Base-by-base conservation (phyloP, 2,888 invertebrate genomes). In the Helicoverpa assulta region DNA sequence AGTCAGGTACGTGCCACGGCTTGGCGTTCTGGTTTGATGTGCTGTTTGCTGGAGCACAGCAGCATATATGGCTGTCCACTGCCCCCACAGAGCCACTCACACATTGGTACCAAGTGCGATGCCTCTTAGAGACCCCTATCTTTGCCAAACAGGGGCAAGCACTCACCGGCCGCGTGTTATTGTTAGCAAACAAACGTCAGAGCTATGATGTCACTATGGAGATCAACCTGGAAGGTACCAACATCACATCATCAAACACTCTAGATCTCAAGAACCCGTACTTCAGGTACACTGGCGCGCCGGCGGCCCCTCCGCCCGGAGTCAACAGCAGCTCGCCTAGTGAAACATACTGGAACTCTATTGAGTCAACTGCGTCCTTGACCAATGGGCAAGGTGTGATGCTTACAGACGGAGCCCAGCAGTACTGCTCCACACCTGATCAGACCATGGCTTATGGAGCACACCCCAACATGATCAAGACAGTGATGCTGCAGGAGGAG, bases 1-100 rank as follows among this genome's bases (percentile, higher is more conserved):
- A 99, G 92, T 98, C 99, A 0, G 99, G 99, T 33, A 98, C 99
- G 60, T 98, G 99, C 81, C 99, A 99, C 88, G 99, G 99, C 1
- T 96, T 99, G 78, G 99, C 99, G 19, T 99, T 99, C 95, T 99
- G 99, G 99, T 99, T 99, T 92, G 99, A 99, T 95, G 99, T 99
- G 29, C 98, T 99, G 80, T 99, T 99, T 94, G 97, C 98, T 70
- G 99, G 99, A 50, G 97, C 97, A 56, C 97, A 97, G 71, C 98
- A 98, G 88, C 98, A 98, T 72, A 98, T 99, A 69, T 99, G 99
- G 99, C 93, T 99, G 43, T 99, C 99, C 8, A 99, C 99, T 7
- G 98, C 99, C 0, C 99, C 99, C 0, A 99, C 99, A 4, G 99
- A 99, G 91, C 99, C 99, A 0, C 96, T 99, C 21, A 99, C 99